Conservation (phyloP, 2,888 invertebrate species). For the Lamproptera curius region DNA sequence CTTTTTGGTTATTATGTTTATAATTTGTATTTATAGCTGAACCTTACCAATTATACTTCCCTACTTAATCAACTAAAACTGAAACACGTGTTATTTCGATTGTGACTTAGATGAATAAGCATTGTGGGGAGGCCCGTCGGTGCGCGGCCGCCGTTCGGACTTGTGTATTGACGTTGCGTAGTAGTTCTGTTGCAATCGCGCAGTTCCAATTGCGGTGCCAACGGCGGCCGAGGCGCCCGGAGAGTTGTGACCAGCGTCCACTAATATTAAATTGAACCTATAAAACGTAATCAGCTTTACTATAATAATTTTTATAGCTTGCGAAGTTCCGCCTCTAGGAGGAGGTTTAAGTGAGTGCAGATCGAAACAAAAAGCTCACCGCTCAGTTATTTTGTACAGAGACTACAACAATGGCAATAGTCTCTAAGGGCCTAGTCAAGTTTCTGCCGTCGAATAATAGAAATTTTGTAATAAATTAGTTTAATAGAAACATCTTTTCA, state of each 20-base stretch:
- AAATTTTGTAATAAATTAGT: conserved; percentile 61
- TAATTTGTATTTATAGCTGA: too few species aligned
- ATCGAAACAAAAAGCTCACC: background rate
- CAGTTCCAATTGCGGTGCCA: too few species aligned
- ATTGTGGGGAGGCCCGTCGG: background rate
- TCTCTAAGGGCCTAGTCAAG: conserved; percentile 25
- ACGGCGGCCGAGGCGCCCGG: background rate
- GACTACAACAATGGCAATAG: conserved; percentile 4
- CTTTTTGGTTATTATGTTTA: too few species aligned
- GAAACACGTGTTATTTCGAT: too few species aligned
- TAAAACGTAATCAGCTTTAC: background rate
- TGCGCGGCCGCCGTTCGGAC: background rate
- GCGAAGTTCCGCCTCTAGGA: background rate
- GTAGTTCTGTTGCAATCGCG: too few species aligned
- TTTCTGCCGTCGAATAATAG: conserved; percentile 32
- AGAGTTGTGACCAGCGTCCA: conserved; percentile 1
- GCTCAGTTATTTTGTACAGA: conserved; percentile 7
- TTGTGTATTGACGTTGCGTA: background rate
- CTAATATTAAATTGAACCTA: conserved; percentile 1
- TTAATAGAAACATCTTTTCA: conserved; percentile 33
- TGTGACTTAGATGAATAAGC: too few species aligned
- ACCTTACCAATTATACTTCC: too few species aligned
- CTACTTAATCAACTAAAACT: too few species aligned
- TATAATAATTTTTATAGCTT: background rate
- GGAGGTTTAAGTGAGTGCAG: background rate